These are phyloP conservation scores for Podarcis siculus DNA, from an alignment of 2,797 vertebrate genomes.

Conservation along the genomic window DNA sequence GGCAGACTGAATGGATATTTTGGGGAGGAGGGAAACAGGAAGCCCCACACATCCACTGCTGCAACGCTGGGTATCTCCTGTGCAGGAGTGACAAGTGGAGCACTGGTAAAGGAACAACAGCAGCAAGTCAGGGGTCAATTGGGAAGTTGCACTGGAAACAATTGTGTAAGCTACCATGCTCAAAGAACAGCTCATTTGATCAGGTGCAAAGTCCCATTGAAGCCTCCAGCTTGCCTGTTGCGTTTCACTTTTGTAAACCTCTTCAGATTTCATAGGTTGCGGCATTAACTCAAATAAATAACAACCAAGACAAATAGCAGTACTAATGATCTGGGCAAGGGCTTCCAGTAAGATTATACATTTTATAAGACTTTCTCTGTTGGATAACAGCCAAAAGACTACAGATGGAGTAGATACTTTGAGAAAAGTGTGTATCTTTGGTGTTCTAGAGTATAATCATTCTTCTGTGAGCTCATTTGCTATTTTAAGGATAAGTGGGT, in stretches of 20 bases:
- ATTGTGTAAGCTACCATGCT: background rate
- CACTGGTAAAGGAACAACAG: too few species aligned
- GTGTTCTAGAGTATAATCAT: slow-evolving; percentile 17
- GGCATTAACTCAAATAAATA: background rate
- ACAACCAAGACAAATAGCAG: slow-evolving; percentile 1
- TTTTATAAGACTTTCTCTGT: slow-evolving; percentile 14
- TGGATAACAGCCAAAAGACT: slow-evolving; percentile 18
- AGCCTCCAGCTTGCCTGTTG: background rate
- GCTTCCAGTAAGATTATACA: background rate
- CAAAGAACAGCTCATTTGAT: background rate
- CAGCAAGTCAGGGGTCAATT: background rate
- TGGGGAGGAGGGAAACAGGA: too few species aligned
- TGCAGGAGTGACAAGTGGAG: background rate
- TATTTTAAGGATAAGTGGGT: slow-evolving; percentile 38
- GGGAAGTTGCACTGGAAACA: background rate
- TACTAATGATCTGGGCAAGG: background rate
- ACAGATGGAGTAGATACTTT: slow-evolving; percentile 22
- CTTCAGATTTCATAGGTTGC: background rate
- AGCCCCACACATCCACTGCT: background rate
- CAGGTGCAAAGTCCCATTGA: background rate
- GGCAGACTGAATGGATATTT: too few species aligned
- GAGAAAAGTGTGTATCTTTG: slow-evolving; percentile 10
- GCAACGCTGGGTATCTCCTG: too few species aligned
- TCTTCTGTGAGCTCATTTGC: background rate
- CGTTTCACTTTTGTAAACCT: background rate